Evolutionary conservation across 2,888 invertebrate genomes (phyloP).

Genomic region (Harpagoxenus sublaevis): DNA sequence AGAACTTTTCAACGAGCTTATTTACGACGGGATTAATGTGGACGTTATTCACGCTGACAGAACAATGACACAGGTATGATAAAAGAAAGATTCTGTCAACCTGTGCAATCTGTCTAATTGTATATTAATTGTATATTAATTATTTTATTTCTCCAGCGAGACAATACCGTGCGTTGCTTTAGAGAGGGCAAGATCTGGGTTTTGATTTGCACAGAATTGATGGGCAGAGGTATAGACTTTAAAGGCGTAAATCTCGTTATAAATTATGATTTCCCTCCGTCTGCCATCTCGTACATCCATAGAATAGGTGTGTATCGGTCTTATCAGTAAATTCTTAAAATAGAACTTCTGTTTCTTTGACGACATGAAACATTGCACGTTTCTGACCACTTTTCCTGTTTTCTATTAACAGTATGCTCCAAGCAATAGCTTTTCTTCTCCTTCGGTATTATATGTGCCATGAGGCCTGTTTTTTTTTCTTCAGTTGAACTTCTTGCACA

Average conservation of each 20-base stretch:
- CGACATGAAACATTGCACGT: not conserved
- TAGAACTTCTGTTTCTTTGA: not conserved
- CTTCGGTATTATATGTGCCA: not conserved
- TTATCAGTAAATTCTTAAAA: not conserved
- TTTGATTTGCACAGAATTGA: slow-evolving; percentile 97
- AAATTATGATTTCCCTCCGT: slow-evolving; percentile 98
- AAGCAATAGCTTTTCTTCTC: not conserved
- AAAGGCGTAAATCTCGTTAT: slow-evolving; percentile 98
- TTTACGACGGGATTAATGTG: slow-evolving; percentile 97
- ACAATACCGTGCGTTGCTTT: slow-evolving; percentile 96
- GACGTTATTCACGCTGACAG: slow-evolving; percentile 97
- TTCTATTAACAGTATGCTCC: not conserved
- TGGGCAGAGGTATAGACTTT: slow-evolving; percentile 99
- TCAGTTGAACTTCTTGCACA: too few species aligned
- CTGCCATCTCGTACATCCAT: slow-evolving; percentile 96
- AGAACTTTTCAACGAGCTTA: slow-evolving; percentile 95
- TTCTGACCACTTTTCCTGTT: not conserved
- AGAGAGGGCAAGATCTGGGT: slow-evolving; percentile 98
- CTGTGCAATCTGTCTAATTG: not conserved
- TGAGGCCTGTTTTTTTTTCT: too few species aligned
- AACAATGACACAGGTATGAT: slow-evolving; percentile 92
- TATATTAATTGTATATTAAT: not conserved
- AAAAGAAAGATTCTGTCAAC: not conserved
- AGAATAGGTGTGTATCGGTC: slow-evolving; percentile 88
- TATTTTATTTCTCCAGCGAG: slow-evolving; percentile 89